Base-by-base conservation (phyloP, 1,140 invertebrate genomes). In the Maniola jurtina region DNA sequence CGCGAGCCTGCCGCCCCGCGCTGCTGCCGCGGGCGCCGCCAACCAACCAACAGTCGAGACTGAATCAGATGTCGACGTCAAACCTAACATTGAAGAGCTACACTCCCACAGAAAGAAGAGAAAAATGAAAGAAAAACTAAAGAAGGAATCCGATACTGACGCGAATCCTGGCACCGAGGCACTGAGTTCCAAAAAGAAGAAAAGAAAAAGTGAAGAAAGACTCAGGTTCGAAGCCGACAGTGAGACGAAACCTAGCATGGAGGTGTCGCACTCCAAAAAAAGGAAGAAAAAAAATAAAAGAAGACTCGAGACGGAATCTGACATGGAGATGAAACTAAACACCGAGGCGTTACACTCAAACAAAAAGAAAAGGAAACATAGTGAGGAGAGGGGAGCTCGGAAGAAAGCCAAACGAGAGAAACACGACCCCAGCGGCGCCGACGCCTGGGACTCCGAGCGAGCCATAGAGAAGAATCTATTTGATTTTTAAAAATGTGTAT, bases 381-480 rank as follows among this genome's bases (percentile, higher is more conserved):
- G 15, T 83, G 84, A 64, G 67, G 59, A 58, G 7, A 68, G 45
- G 63, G 68, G 63, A 8, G 54, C 45, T n/a, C 16, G 64, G 6
- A 79, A 75, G 35, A 76, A 79, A 70, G 16, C 63, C 2, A 87
- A 86, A 61, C 66, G 70, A 45, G 63, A 76, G 11, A 86, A 86
- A 67, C 56, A 72, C 47, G 71, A 84, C 50, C 52, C 63, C 33
- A 68, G 80, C 34, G 70, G 72, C 7, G 70, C 66, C 61, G 80
- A 81, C 56, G 72, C 71, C 15, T 89, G 86, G 86, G 84, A 87
- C 4, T 85, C 82, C 4, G 86, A 86, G 66, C 74, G 81, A 70
- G 83, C 84, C 33, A 89, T 89, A 61, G 80, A 87, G 66, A 76
- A 86, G 58, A 87, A 79, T 64, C 77, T 89, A 34, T 89, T 89